Evolutionary conservation across 2,797 vertebrate species (phyloP), one percentile per base, ranked within the genome.

Genomic region (Gadopsis marmoratus): DNA sequence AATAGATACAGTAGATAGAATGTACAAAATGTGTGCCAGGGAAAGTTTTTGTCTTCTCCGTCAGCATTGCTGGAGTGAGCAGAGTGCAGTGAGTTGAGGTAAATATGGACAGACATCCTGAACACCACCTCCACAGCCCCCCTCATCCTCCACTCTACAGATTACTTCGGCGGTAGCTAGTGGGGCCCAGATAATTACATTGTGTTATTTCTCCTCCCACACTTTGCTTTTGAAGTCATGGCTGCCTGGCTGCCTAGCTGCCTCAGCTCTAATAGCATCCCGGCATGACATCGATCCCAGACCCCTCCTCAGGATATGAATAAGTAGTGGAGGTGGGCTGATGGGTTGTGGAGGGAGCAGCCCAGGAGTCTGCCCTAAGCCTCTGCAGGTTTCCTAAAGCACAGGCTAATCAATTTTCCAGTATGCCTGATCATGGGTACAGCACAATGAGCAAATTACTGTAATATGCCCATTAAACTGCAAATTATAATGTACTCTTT

Each of bases 161-260:
- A 92, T 91, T 90, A 90, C 90, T 78, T 87, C 35, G 23, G 81
- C 65, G 77, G 76, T 82, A 58, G 88, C 88, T 88, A 71, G 82
- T 69, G 23, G 89, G 78, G 78, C 79, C 83, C 77, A 83, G 78
- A 92, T 93, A 93, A 93, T 93, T 91, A 91, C 88, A 91, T 91
- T 83, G 87, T 89, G 86, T 90, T 93, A 90, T 91, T 91, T 89
- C 82, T 88, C 88, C 87, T 85, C 88, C 87, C 88, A 91, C 88
- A 89, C 88, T 86, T 86, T 89, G 88, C 85, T 86, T 93, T 93
- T 91, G 88, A 93, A 93, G 89, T 87, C 58, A 47, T 43, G 67
- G 83, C 82, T 72, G 79, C 78, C 82, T 71, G 82, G 50, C 81
- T 62, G 79, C 85, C 45, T 50, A 45, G 71, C 83, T 53, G 83